These are phyloP conservation scores for Masticophis lateralis DNA, from an alignment of 2,797 vertebrate species.

Conservation along the genomic window DNA sequence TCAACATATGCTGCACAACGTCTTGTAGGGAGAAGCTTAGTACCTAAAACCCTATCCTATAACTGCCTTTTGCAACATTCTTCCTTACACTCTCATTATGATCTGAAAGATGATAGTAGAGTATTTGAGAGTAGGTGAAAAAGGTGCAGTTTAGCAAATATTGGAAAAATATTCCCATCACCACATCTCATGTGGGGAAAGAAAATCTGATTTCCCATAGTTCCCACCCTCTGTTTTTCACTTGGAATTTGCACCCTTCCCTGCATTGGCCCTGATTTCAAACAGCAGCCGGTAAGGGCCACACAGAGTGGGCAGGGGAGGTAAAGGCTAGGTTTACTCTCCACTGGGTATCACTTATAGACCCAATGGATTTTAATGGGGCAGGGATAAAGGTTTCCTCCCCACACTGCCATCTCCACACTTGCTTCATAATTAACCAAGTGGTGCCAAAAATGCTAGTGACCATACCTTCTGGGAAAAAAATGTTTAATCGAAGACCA, in stretches of 20 bases:
- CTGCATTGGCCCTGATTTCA: neutral
- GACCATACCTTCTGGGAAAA: neutral
- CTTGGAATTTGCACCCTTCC: neutral
- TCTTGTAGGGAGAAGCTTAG: neutral
- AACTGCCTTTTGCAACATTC: neutral
- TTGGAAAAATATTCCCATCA: neutral
- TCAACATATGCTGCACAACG: neutral
- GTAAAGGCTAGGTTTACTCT: neutral
- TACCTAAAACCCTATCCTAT: neutral
- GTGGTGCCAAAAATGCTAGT: neutral
- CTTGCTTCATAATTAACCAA: neutral
- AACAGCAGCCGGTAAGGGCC: neutral
- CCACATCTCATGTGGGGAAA: neutral
- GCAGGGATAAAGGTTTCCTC: neutral
- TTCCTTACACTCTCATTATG: neutral
- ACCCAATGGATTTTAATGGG: neutral
- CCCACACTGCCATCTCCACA: neutral
- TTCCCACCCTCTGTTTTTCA: neutral
- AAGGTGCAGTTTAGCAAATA: neutral
- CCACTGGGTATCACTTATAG: neutral
- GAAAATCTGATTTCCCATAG: neutral
- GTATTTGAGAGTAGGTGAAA: neutral
- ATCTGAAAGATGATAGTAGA: neutral
- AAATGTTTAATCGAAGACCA: neutral
- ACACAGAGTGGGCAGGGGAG: fast-evolving